These are phyloP conservation scores for Syrmaticus mikado DNA, from an alignment of 2,113 vertebrate genomes.

Conservation along the genomic window DNA sequence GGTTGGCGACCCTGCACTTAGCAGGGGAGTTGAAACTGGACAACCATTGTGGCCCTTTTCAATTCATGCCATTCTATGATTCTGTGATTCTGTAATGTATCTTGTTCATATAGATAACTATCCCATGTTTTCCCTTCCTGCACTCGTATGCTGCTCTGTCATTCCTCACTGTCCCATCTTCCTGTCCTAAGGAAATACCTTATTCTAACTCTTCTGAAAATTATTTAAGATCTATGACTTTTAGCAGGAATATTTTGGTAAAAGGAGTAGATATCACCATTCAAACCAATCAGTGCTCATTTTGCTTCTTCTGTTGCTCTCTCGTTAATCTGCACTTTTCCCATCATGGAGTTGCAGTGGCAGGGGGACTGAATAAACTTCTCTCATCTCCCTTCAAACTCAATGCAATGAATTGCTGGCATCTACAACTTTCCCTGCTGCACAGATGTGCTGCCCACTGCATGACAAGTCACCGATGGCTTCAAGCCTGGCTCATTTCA, in stretches of 20 bases:
- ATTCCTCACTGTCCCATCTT: background rate
- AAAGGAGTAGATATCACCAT: background rate
- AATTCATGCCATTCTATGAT: too few relatives aligned
- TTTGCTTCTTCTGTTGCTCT: background rate
- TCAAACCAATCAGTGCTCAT: background rate
- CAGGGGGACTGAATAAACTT: fast-evolving
- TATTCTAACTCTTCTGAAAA: background rate
- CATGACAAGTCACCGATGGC: background rate
- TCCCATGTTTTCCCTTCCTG: background rate
- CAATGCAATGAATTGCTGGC: background rate
- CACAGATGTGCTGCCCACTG: background rate
- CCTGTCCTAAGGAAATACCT: background rate
- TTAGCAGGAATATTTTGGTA: background rate
- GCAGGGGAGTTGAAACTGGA: too few relatives aligned
- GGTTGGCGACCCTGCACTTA: too few relatives aligned
- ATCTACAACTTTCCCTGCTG: background rate
- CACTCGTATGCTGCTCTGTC: background rate
- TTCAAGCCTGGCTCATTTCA: background rate
- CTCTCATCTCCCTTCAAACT: background rate
- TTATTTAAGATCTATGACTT: background rate
- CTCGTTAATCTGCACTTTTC: background rate
- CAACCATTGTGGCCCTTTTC: too few relatives aligned
- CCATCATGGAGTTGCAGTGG: background rate
- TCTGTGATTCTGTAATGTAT: background rate
- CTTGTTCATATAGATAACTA: background rate